These are phyloP conservation scores for Listronotus bonariensis DNA, from an alignment of 1,140 invertebrate genomes.

Conservation along the genomic window DNA sequence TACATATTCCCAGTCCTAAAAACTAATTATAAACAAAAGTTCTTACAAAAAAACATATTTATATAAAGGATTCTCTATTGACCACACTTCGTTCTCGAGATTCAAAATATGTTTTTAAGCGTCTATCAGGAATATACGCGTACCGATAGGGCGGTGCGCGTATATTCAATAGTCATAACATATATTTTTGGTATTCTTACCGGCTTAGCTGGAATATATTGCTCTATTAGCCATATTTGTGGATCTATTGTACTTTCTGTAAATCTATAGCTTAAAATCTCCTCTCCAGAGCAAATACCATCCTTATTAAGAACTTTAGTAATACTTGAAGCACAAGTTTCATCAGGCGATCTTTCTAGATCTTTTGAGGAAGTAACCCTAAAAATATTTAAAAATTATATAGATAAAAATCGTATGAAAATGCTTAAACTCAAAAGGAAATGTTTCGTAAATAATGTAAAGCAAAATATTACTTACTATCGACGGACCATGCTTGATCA, in stretches of 20 bases:
- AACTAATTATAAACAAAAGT: neutral
- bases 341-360: neutral
- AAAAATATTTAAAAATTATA: too few species aligned
- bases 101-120: too few species aligned
- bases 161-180: too few species aligned
- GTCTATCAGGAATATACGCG: too few species aligned
- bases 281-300: slow-evolving; percentile 4
- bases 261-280: slow-evolving; percentile 19
- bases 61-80: too few species aligned
- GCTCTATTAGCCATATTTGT: slow-evolving; percentile 9
- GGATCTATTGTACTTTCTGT: slow-evolving; percentile 11
- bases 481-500: slow-evolving; percentile 43
- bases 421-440: too few species aligned
- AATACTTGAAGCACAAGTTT: neutral
- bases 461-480: slow-evolving; percentile 8
- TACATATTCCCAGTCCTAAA: slow-evolving; percentile 15
- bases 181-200: too few species aligned
- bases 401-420: too few species aligned
- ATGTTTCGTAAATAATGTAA: too few species aligned
- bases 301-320: neutral
- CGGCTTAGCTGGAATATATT: slow-evolving; percentile 16
- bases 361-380: neutral
- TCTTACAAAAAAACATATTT: too few species aligned
- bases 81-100: too few species aligned
- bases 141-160: too few species aligned